These are phyloP conservation scores for Tetragonula carbonaria DNA, from an alignment of 2,888 invertebrate species.

Conservation along the genomic window DNA sequence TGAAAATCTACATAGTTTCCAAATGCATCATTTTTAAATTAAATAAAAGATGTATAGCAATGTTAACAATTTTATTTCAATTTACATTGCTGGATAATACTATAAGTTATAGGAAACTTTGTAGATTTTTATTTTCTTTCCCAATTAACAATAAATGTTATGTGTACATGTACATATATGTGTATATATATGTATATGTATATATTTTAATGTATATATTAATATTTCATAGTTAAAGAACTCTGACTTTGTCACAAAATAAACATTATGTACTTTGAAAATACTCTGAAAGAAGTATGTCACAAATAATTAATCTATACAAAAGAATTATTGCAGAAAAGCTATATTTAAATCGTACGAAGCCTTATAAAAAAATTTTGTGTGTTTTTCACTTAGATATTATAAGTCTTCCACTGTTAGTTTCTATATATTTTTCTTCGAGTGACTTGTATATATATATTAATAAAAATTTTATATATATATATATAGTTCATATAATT, in stretches of 20 bases:
- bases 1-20: conserved; percentile 74
- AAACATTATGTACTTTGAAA: conserved; percentile 60
- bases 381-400: conserved; percentile 46
- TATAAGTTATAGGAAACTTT: conserved; percentile 71
- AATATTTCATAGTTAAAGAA: conserved; percentile 74
- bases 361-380: conserved; percentile 53
- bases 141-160: conserved; percentile 34
- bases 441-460: conserved; percentile 43
- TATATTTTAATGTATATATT: conserved; percentile 65
- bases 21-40: conserved; percentile 50
- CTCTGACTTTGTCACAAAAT: conserved; percentile 69
- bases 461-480: conserved; percentile 24
- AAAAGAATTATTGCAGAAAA: conserved; percentile 65
- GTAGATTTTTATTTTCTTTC: conserved; percentile 60
- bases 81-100: conserved; percentile 69
- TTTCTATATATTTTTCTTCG: conserved; percentile 53
- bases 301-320: conserved; percentile 69
- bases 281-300: conserved; percentile 61
- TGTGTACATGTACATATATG: conserved; percentile 49
- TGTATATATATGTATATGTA: conserved; percentile 50
- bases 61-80: conserved; percentile 38
- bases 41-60: conserved; percentile 59
- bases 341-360: conserved; percentile 58
- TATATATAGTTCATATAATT: conserved; percentile 33
- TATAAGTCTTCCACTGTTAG: conserved; percentile 60